These are phyloP conservation scores for Pseudotriccus pelzelni DNA, from an alignment of 2,797 vertebrate genomes.

Conservation along the genomic window DNA sequence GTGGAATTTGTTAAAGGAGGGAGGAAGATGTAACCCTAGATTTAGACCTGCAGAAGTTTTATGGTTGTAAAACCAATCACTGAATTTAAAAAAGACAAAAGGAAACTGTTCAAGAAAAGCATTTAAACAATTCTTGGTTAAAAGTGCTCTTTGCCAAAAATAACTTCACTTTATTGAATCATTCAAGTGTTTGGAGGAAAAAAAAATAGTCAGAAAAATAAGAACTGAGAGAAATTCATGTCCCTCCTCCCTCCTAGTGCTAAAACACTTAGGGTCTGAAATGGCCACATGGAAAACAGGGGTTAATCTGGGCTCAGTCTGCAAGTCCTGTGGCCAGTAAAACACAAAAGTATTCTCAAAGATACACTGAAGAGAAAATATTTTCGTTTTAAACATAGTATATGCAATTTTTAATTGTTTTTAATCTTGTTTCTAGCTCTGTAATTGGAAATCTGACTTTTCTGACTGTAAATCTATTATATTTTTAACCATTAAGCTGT, in stretches of 20 bases:
- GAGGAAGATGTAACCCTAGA: background rate
- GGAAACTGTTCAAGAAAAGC: background rate
- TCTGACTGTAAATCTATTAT: background rate
- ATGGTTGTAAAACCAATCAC: background rate
- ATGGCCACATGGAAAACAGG: background rate
- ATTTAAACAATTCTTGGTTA: background rate
- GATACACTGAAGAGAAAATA: background rate
- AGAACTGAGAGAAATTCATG: background rate
- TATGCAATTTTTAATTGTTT: background rate
- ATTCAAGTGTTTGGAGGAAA: background rate
- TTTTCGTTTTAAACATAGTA: background rate
- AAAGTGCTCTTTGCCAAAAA: constrained; percentile 23
- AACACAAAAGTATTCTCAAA: background rate
- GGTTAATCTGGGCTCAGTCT: background rate
- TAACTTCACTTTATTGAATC: background rate
- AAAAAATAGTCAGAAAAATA: background rate
- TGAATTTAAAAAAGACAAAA: constrained; percentile 5
- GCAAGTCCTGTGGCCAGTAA: background rate
- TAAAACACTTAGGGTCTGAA: background rate
- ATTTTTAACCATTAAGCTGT: background rate
- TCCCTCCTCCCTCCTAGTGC: background rate
- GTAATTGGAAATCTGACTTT: background rate
- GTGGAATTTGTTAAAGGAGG: background rate
- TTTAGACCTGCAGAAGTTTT: background rate
- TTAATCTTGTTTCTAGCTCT: background rate